Evolutionary conservation across 2,113 vertebrate species (phyloP).

Genomic region (Dunckerocampus dactyliophorus): DNA sequence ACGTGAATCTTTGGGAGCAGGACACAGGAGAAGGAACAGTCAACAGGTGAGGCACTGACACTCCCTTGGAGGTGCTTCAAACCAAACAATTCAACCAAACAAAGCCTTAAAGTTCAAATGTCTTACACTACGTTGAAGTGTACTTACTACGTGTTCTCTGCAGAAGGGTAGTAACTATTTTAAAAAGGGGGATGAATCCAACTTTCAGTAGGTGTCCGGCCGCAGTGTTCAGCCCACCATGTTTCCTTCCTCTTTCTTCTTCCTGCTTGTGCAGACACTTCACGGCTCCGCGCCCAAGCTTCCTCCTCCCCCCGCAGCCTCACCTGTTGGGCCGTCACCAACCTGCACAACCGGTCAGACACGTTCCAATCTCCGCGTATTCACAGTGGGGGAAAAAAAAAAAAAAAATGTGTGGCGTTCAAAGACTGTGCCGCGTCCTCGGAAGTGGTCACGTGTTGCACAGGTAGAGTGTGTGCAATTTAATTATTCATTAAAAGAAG

Average conservation of each 20-base stretch:
- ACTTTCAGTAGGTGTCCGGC: constrained; percentile 5
- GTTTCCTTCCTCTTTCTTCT: constrained; percentile 29
- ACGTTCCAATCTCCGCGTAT: neutral
- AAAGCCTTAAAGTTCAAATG: neutral
- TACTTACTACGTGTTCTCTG: constrained; percentile 14
- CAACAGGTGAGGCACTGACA: constrained; percentile 26
- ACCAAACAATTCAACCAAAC: neutral
- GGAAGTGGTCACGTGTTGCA: too few relatives aligned
- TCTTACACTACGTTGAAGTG: neutral
- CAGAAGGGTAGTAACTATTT: neutral
- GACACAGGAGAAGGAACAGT: neutral
- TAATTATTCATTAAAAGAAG: too few relatives aligned
- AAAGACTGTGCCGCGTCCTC: neutral
- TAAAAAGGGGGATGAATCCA: neutral
- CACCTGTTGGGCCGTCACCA: constrained; percentile 21
- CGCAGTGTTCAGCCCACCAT: constrained; percentile 41
- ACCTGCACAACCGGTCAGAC: constrained; percentile 49
- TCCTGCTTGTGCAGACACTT: constrained; percentile 38
- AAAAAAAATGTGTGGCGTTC: constrained; percentile 1
- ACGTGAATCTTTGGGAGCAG: neutral
- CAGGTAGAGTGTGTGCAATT: too few relatives aligned
- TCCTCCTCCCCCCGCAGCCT: constrained; percentile 16
- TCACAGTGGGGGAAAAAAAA: too few relatives aligned
- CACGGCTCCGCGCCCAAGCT: constrained; percentile 36
- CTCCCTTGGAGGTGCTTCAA: neutral